Conservation (phyloP, 64 coral and sea anemone genomes). For the Exaiptasia diaphana region DNA sequence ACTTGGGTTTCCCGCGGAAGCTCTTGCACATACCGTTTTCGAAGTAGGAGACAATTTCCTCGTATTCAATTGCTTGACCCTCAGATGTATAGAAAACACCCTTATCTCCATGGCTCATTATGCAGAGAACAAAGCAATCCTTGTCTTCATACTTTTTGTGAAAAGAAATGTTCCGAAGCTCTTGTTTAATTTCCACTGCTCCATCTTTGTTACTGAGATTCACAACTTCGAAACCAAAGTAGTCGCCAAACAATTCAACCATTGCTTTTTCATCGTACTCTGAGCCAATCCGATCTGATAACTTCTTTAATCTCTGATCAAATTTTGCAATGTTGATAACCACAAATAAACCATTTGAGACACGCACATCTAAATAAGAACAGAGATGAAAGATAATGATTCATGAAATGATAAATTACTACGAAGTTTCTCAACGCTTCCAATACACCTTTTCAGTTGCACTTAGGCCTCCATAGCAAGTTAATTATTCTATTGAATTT, state of each 20-base stretch:
- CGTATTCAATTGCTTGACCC: background rate
- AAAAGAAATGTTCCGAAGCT: background rate
- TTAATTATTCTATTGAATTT: too few species aligned
- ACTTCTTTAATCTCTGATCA: background rate
- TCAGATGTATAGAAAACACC: slow-evolving; percentile 31
- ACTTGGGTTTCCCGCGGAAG: slow-evolving; percentile 63
- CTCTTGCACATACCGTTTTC: slow-evolving; percentile 7
- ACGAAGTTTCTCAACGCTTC: too few species aligned
- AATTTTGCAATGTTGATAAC: background rate
- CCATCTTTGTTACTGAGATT: background rate
- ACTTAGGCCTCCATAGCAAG: too few species aligned
- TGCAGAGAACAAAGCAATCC: slow-evolving; percentile 69
- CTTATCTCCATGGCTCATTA: slow-evolving; percentile 72
- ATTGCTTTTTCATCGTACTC: slow-evolving; percentile 33
- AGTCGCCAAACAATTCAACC: slow-evolving; percentile 33
- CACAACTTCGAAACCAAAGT: slow-evolving; percentile 35
- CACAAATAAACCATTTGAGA: background rate
- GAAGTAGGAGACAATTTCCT: slow-evolving; percentile 19
- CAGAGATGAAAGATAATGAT: too few species aligned
- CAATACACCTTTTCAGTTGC: too few species aligned
- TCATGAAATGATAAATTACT: too few species aligned
- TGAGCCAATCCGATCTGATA: slow-evolving; percentile 8
- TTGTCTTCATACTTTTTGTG: background rate
- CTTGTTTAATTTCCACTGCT: background rate
- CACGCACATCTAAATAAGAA: too few species aligned